Percentiles rank a stretch among this genome's conserved stretches.
Evolutionary conservation across 2,113 vertebrate species (phyloP).

Genomic region (Sceloporus undulatus): DNA sequence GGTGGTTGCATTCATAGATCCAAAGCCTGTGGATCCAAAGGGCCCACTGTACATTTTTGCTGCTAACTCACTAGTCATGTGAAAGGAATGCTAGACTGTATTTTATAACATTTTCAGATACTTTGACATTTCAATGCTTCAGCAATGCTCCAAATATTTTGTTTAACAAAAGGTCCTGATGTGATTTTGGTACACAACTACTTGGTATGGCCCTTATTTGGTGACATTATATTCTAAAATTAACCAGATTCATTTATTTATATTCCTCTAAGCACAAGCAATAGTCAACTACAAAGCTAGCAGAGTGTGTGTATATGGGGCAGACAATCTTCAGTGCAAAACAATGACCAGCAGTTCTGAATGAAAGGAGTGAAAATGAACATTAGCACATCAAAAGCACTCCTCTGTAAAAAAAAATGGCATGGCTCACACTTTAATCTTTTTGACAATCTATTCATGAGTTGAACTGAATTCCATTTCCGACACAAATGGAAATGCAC

Average conservation of each 20-base stretch:
- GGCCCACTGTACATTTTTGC: too few species aligned
- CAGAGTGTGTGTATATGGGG: constrained; percentile 62
- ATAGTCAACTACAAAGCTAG: constrained; percentile 66
- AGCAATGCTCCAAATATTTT: constrained; percentile 56
- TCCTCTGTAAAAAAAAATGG: constrained; percentile 82
- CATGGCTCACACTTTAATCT: constrained; percentile 91
- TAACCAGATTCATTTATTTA: constrained; percentile 57
- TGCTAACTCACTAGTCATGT: not conserved
- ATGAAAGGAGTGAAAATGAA: constrained; percentile 81
- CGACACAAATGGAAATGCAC: constrained; percentile 89
- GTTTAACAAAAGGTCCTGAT: constrained; percentile 11
- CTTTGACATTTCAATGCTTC: constrained; percentile 9
- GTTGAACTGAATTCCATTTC: constrained; percentile 86
- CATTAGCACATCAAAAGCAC: constrained; percentile 96
- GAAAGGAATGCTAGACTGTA: not conserved
- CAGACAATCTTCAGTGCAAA: constrained; percentile 75
- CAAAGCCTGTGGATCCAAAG: too few species aligned
- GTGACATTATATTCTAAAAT: constrained; percentile 32
- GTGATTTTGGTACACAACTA: constrained; percentile 30
- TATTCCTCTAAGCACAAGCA: constrained; percentile 67
- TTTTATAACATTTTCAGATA: constrained; percentile 24
- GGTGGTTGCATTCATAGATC: too few species aligned
- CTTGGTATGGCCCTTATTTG: constrained; percentile 49
- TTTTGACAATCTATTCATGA: constrained; percentile 87
- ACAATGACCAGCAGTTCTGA: constrained; percentile 85